Evolutionary conservation across 2,888 invertebrate genomes (phyloP), one percentile per base, ranked within the genome.

Genomic region (Microctonus brassicae): DNA sequence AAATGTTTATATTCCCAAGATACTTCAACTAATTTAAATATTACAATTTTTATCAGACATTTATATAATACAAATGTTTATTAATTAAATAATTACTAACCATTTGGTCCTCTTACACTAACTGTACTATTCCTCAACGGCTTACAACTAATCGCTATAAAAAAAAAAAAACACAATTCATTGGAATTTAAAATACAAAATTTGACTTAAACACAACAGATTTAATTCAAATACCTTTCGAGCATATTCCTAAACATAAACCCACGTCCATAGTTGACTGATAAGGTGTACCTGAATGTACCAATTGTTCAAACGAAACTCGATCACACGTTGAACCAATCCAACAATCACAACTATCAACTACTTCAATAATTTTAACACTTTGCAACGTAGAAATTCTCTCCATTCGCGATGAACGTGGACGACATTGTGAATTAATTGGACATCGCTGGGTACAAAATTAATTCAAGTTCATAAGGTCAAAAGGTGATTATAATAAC

Each of bases 201-300:
- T 9, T 20, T 20, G 6, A 47, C 17, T 17, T n/a, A 47, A 36
- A 47, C 17, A 7, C 4, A n/a, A 22, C 6, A 39, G 39, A 33
- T 29, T 2, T 9, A 39, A 13, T 22, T 24, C 20, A 42, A 20
- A 60, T 80, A 87, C 88, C 87, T 80, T 82, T 82, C 7, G 72
- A 73, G 71, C 89, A 89, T 61, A 79, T 82, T 11, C 89, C 88
- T 69, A 83, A 81, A 75, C 88, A 89, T 22, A 83, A 76, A 0
- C 89, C 88, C 6, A 88, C 82, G 72, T 89, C 88, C 20, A 88
- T 76, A 62, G 83, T 80, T 4, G 83, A 81, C 73, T 88, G 87
- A 76, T 86, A 85, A 2, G 88, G 88, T 1, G 88, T 88, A 34
- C 87, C 88, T 13, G 82, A 83, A 73, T 88, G 85, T 1, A 88